Base-by-base conservation (phyloP, 2,888 invertebrate genomes). In the Rhogogaster chlorosoma region DNA sequence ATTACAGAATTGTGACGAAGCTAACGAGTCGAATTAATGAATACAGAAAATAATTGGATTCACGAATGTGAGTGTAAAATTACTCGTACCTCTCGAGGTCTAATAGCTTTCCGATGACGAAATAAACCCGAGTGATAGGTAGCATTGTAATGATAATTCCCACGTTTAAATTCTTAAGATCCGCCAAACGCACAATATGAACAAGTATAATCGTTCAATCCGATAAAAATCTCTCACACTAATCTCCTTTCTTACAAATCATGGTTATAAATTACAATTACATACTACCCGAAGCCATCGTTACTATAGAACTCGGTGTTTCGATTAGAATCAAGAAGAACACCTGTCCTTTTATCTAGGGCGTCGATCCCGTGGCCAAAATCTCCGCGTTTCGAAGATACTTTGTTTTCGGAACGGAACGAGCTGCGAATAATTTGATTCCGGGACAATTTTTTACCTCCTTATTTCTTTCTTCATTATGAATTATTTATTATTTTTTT, bases 261-360 rank as follows among this genome's bases (percentile, higher is more conserved):
- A 77, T n/a, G 77, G 26, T 77, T 18, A 53, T 77, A 29, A 77
- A 77, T 77, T 77, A 77, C 32, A 77, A 77, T 53, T 77, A 49
- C 32, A 7, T 15, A 15, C 32, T 7, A 32, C 32, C 32, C 18
- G 29, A 67, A 9, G 6, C 9, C 12, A 32, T 77, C 26, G 45
- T 53, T 38, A n/a, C 18, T 53, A 53, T 7, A 36, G 32, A 61
- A 26, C 12, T 29, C 32, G 26, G n/a, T 61, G 12, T 80, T 80
- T 38, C 29, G 61, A 61, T 61, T 36, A 38, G 12, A 80, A 61
- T 80, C 80, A 57, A 22, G 15, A 80, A 29, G 80, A 80, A 61
- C 80, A 80, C 80, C 80, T 80, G 80, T 80, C 61, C 12, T 49
- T 32, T 10, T 61, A 15, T 18, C 22, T 22, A 38, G 32, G 57